Evolutionary conservation across 2,797 vertebrate species (phyloP).

Genomic region (Chaetodon trifasciatus): DNA sequence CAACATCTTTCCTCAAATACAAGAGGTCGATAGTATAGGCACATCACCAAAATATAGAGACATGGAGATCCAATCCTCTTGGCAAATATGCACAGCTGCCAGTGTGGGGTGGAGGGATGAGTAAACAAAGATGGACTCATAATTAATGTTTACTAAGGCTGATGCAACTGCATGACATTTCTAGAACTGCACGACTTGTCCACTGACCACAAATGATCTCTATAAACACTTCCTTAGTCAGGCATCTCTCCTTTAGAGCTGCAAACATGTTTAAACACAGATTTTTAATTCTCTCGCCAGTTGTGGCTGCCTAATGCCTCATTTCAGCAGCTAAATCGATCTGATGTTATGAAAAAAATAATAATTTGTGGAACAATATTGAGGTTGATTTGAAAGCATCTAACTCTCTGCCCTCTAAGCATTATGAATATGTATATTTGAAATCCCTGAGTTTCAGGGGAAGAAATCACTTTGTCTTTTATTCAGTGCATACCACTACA

Average conservation of each 20-base stretch:
- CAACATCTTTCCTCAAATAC: slow-evolving; percentile 66
- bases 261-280: slow-evolving; percentile 66
- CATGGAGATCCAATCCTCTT: slow-evolving; percentile 87
- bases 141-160: slow-evolving; percentile 90
- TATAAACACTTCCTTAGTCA: slow-evolving; percentile 72
- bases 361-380: slow-evolving; percentile 5
- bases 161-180: slow-evolving; percentile 87
- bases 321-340: slow-evolving; percentile 35
- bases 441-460: slow-evolving; percentile 32
- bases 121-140: slow-evolving; percentile 88
- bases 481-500: slow-evolving; percentile 40
- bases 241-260: slow-evolving; percentile 56
- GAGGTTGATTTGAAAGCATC: slow-evolving; percentile 17
- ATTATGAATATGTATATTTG: slow-evolving; percentile 48
- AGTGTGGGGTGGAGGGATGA: slow-evolving; percentile 81
- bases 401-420: slow-evolving; percentile 46
- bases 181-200: slow-evolving; percentile 77
- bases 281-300: slow-evolving; percentile 46
- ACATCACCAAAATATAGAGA: slow-evolving; percentile 83
- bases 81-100: slow-evolving; percentile 92
- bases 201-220: slow-evolving; percentile 78
- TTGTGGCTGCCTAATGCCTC: slow-evolving; percentile 15
- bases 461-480: slow-evolving; percentile 31
- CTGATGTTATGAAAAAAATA: slow-evolving; percentile 11
- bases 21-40: slow-evolving; percentile 65